These are phyloP conservation scores for Neoarius graeffei DNA, from an alignment of 2,113 vertebrate genomes.

Conservation along the genomic window DNA sequence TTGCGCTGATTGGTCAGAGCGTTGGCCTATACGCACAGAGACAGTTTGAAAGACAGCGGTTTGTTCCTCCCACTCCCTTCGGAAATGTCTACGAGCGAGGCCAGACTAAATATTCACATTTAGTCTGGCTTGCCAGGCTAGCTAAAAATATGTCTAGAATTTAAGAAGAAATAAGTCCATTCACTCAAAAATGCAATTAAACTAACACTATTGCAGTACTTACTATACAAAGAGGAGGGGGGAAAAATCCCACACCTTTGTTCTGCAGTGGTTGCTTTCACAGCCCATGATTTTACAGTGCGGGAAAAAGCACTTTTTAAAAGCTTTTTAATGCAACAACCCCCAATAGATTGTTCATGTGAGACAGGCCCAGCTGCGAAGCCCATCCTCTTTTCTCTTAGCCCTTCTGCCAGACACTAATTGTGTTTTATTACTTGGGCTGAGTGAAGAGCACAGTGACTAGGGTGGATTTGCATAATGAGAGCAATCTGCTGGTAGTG, in stretches of 20 bases:
- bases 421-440: slow-evolving; percentile 64
- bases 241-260: background rate
- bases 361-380: slow-evolving; percentile 29
- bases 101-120: no score
- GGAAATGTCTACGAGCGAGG: no score
- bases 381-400: slow-evolving; percentile 39
- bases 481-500: slow-evolving; percentile 65
- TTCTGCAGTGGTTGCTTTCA: slow-evolving; percentile 18
- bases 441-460: slow-evolving; percentile 66
- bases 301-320: slow-evolving; percentile 31
- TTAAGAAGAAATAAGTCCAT: background rate
- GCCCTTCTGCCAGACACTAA: slow-evolving; percentile 52
- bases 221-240: background rate
- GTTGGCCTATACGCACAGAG: no score
- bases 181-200: background rate
- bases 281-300: slow-evolving; percentile 26
- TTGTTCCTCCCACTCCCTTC: no score
- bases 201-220: background rate
- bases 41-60: no score
- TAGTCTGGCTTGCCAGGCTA: no score
- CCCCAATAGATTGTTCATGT: slow-evolving; percentile 20
- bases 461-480: slow-evolving; percentile 71
- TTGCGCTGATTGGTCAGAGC: no score
- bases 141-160: background rate
- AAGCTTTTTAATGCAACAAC: slow-evolving; percentile 40